These are phyloP conservation scores for Battus philenor DNA, from an alignment of 1,140 invertebrate species.

Conservation along the genomic window DNA sequence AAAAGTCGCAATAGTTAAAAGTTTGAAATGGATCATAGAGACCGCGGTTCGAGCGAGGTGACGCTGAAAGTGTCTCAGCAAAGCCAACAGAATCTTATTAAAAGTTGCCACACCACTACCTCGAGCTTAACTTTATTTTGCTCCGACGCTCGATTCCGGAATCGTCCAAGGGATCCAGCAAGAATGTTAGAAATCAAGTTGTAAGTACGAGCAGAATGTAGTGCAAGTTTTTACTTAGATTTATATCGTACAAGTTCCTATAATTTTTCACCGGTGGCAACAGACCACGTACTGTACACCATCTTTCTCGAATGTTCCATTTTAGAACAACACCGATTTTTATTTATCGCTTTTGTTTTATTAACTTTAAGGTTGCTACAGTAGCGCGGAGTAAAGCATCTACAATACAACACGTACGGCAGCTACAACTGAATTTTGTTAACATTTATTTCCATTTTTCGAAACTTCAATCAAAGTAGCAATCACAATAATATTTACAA, in stretches of 20 bases:
- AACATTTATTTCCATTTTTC: too few relatives aligned
- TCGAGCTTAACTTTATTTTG: constrained; percentile 56
- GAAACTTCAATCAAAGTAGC: too few relatives aligned
- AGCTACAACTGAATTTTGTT: too few relatives aligned
- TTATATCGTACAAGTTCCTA: constrained; percentile 15
- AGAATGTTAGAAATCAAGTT: constrained; percentile 26
- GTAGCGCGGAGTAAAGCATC: too few relatives aligned
- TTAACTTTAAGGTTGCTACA: constrained; percentile 6
- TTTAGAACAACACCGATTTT: constrained; percentile 6
- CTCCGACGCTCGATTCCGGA: constrained; percentile 17
- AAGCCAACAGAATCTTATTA: constrained; percentile 54
- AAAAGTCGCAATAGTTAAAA: too few relatives aligned
- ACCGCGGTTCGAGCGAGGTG: constrained; percentile 26
- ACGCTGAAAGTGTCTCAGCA: constrained; percentile 26
- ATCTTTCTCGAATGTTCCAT: constrained; percentile 8
- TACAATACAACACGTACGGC: too few relatives aligned
- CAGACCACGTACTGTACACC: constrained; percentile 1
- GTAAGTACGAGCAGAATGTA: constrained; percentile 29
- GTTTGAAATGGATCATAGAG: not conserved
- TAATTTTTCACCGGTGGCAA: constrained; percentile 10
- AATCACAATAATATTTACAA: too few relatives aligned
- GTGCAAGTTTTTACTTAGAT: constrained; percentile 13
- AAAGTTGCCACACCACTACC: constrained; percentile 44
- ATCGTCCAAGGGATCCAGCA: constrained; percentile 22
- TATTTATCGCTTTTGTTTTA: constrained; percentile 11